Conservation (phyloP, 2,888 invertebrate genomes). For the Artemia sp. region DNA sequence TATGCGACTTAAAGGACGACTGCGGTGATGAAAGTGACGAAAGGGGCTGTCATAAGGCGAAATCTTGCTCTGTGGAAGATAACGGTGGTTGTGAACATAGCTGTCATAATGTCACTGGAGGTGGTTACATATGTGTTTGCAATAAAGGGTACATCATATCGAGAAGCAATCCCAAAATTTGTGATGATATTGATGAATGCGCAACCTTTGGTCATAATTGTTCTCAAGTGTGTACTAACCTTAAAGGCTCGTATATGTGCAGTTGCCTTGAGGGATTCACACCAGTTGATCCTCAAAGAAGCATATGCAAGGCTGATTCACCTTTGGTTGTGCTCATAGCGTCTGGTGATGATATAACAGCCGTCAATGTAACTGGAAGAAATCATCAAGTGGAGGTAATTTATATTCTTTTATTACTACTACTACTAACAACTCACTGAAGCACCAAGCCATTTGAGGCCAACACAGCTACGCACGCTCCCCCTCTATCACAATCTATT, state of each 20-base stretch:
- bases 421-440: no score
- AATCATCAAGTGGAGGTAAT: slow-evolving; percentile 38
- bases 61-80: slow-evolving; percentile 31
- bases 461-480: no score
- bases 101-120: slow-evolving; percentile 61
- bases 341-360: slow-evolving; percentile 71
- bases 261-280: slow-evolving; percentile 66
- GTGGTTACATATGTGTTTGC: slow-evolving; percentile 77
- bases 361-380: slow-evolving; percentile 44
- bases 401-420: background rate
- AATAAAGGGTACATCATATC: slow-evolving; percentile 68
- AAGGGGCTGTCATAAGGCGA: slow-evolving; percentile 49
- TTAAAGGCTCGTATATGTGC: slow-evolving; percentile 77
- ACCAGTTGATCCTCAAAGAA: slow-evolving; percentile 54
- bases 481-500: no score
- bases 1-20: slow-evolving; percentile 77
- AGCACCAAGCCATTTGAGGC: no score
- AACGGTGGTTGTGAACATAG: slow-evolving; percentile 78
- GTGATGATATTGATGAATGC: slow-evolving; percentile 81
- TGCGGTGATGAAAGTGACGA: slow-evolving; percentile 82
- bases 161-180: slow-evolving; percentile 58
- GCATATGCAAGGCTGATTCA: slow-evolving; percentile 57
- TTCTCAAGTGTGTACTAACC: slow-evolving; percentile 78
- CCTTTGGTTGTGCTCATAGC: slow-evolving; percentile 52
- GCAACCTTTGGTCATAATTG: slow-evolving; percentile 63